Evolutionary conservation across 2,113 vertebrate species (phyloP), one percentile per base, ranked within the genome.

Genomic region (Clarias batrachus): DNA sequence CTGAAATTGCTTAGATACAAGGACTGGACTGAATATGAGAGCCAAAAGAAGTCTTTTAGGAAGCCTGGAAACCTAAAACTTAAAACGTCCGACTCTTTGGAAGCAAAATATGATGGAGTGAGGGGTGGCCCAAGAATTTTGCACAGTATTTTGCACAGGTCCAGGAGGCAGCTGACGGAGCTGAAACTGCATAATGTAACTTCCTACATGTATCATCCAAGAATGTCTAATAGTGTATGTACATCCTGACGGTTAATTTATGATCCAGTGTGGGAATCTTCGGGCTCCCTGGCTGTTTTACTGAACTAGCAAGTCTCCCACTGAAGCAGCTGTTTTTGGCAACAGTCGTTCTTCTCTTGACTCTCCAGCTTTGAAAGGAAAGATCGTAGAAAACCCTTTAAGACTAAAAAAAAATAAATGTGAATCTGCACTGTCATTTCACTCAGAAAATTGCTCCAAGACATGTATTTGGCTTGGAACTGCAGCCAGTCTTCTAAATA

Each of bases 401-500:
- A 59, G 14, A 59, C 21, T 5, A 71, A 33, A 48, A 48, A 48
- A 48, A 59, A 7, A 59, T 11, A 60, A 13, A 23, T 27, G 52
- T 13, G 9, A 52, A 62, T 41, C 16, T 87, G 19, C 66, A 30
- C 65, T 81, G 21, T 71, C 71, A 33, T 48, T 73, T 73, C 30
- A n/a, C 68, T 78, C 60, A 21, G 57, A 57, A 81, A 84, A 33
- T 80, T 73, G 77, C 37, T 14, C n/a, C 25, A 0, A 60, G 80
- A 81, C 41, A 30, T 62, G 52, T 88, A 54, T 71, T 83, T 86
- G 87, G 30, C 62, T 48, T 62, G 65, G 63, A 76, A 74, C 59
- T 54, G 14, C 21, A 62, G 65, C 65, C 57, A 37, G 76, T 56
- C 30, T 41, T 86, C 27, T 81, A 70, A 81, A 74, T 78, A 79